phyloP scores from a whole-genome alignment of 2,797 vertebrate genomes.

The Salarias fasciatus region DNA sequence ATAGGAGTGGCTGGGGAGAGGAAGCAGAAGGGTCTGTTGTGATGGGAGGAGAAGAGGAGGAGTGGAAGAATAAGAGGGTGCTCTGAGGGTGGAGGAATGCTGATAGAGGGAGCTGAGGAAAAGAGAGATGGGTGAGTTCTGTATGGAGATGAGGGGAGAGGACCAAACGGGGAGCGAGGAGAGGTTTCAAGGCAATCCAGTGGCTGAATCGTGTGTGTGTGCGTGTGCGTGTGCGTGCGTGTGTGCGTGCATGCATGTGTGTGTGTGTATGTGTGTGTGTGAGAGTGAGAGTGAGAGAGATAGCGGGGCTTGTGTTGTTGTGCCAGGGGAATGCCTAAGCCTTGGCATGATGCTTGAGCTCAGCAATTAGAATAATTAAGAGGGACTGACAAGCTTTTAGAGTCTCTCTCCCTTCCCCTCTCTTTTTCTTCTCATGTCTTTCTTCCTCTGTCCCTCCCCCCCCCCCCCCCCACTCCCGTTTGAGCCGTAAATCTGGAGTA shows the following conservation, averaged over 20 bases:
- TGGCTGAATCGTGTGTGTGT: constrained; percentile 43
- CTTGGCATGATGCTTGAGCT: constrained; percentile 85
- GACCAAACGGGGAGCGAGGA: constrained; percentile 57
- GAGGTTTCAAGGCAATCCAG: constrained; percentile 67
- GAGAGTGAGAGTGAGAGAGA: constrained; percentile 26
- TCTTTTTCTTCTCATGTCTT: constrained; percentile 28
- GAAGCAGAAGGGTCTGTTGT: constrained; percentile 76
- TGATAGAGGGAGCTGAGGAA: constrained; percentile 66
- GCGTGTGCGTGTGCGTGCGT: constrained; percentile 29
- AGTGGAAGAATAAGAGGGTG: constrained; percentile 70
- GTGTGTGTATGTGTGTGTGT: constrained; percentile 36
- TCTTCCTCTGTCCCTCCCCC: constrained; percentile 4
- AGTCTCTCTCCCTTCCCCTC: constrained; percentile 52
- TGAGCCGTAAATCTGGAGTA: constrained; percentile 50
- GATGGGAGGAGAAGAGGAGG: constrained; percentile 76
- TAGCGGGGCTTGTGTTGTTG: constrained; percentile 67
- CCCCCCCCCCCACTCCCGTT: constrained; percentile 21
- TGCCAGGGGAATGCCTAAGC: constrained; percentile 86
- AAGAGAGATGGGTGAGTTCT: constrained; percentile 62
- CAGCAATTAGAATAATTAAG: constrained; percentile 95
- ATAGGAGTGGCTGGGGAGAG: constrained; percentile 76
- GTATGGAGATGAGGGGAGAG: constrained; percentile 67
- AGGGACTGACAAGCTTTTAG: constrained; percentile 81
- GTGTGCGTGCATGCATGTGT: constrained; percentile 30
- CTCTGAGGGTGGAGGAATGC: constrained; percentile 68